Conservation (phyloP, 2,113 vertebrate species). For the Tympanuchus pallidicinctus region DNA sequence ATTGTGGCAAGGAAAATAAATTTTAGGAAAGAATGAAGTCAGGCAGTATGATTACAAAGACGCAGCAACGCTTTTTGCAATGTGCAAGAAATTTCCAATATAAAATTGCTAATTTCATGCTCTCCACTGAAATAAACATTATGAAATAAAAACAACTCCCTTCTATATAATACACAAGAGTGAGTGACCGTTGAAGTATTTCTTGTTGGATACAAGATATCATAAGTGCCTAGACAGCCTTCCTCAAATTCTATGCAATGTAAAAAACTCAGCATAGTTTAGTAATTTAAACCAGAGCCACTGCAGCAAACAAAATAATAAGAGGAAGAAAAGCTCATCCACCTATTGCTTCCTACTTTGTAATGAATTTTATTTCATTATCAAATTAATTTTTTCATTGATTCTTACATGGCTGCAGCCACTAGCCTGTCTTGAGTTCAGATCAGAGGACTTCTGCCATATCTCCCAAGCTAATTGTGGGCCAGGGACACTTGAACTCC, state of each 20-base stretch:
- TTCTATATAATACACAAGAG: background rate
- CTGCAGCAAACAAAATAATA: background rate
- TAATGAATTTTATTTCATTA: conserved; percentile 17
- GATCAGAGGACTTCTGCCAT: background rate
- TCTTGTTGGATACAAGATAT: background rate
- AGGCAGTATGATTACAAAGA: background rate
- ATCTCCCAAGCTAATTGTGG: background rate
- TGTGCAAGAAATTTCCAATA: background rate
- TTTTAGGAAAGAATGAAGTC: background rate
- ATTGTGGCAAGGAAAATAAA: background rate
- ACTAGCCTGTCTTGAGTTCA: background rate
- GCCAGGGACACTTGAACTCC: background rate
- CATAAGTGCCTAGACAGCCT: background rate
- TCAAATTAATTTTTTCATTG: background rate
- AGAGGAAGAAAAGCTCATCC: background rate
- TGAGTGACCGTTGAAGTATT: background rate
- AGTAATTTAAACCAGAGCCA: background rate
- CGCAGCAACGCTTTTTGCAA: background rate
- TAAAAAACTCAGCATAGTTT: background rate
- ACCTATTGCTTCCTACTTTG: background rate
- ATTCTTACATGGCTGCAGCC: background rate
- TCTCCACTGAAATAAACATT: background rate
- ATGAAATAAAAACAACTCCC: background rate
- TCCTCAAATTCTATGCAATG: background rate
- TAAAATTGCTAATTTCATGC: background rate